Evolutionary conservation across 2,888 invertebrate species (phyloP), one percentile per base, ranked within the genome.

Genomic region (Lasioglossum marginatum): DNA sequence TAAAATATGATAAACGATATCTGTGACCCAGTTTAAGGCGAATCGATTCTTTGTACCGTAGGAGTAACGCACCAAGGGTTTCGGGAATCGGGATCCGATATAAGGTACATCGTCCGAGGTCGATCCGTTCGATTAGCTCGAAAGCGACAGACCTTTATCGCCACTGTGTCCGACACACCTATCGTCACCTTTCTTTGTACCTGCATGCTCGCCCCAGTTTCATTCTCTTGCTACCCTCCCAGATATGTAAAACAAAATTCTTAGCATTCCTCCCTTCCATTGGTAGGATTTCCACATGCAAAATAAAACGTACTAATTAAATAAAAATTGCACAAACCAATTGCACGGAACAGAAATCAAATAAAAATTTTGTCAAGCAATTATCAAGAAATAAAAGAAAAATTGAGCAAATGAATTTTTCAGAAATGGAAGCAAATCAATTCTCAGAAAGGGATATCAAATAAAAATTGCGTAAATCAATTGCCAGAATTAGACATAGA

Each of bases 61-160:
- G n/a, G 43, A 70, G 34, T 27, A 80, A 80, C 76, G 31, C 34
- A 43, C 60, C 34, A 73, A n/a, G 68, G 57, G 72, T 68, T 86
- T 60, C n/a, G 70, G 70, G 23, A 19, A 27, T 43, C 57, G 27
- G 66, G 76, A 52, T 43, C 10, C 31, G 78, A 63, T 48, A 43
- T 52, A 52, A 81, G 79, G 66, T 37, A 76, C 71, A 80, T 77
- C 72, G 74, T 80, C 57, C 52, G 57, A 80, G 37, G 72, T 81
- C 76, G 75, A 87, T 83, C 45, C 80, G 74, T 81, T 43, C 70
- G 83, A 89, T 88, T 79, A 82, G 74, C 80, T 52, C 16, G 71
- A 8, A 63, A 63, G 43, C 34, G 78, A 68, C 70, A 77, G 73
- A 40, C 80, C 66, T 73, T 88, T 88, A 79, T 74, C 82, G 77